Evolutionary conservation across 1,140 invertebrate species (phyloP), one percentile per base, ranked within the genome.

Genomic region (Lasaia peninsularis): DNA sequence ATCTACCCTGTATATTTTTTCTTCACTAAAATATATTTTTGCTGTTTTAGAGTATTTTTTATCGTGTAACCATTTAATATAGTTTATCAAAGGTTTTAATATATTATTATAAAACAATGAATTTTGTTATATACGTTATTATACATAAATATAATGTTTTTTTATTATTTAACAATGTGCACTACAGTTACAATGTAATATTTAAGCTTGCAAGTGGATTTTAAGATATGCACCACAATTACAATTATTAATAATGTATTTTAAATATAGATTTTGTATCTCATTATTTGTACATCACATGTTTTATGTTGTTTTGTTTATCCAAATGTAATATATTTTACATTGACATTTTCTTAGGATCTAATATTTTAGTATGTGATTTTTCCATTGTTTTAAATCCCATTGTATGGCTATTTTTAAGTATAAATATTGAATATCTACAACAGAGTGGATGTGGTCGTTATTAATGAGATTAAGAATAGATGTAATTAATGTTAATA

Each of bases 241-340:
- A 28, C 24, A 28, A 44, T 44, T 44, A 8, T 18, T 18, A 20
- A 16, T 8, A 9, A 44, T 20, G 37, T 44, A 44, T 44, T 44
- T 44, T 44, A 44, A 44, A 44, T 18, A 44, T 44, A 44, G 16
- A 44, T 20, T 44, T 44, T 44, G 24, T 44, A 44, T 44, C 37
- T 44, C 37, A 44, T 44, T 44, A 44, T 16, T 44, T 44, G 16
- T 44, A 44, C 18, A 18, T 18, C 18, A 44, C 14, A 44, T 3
- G 18, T 44, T 18, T 44, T 18, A 18, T 16, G 37, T 44, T 44
- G 24, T 44, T 44, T 18, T 40, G n/a, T 40, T 44, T 20, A 44
- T 44, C 8, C 4, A 44, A 44, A 2, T 20, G 6, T 44, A 44
- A 18, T 20, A 44, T 10, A 44, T 18, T n/a, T 44, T 44, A 44